A percentile compares a stretch with the other conserved stretches of the same genome.
Evolutionary conservation across 2,113 vertebrate species (phyloP).

Genomic region (Dicentrarchus labrax): DNA sequence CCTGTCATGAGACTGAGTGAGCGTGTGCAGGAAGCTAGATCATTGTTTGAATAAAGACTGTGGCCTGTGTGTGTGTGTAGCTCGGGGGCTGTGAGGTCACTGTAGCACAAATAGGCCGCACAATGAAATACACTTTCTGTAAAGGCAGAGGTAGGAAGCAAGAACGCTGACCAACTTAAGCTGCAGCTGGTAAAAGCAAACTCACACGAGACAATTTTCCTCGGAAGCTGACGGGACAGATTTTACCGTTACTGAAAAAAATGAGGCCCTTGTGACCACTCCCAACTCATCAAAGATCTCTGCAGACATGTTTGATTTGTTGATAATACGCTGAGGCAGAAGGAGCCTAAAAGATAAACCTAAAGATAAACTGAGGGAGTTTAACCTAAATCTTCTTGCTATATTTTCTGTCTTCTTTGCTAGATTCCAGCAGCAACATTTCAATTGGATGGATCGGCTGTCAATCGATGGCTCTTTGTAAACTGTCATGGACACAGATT

Average conservation of each 20-base stretch:
- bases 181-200: conserved; percentile 6
- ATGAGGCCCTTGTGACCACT: background rate
- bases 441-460: background rate
- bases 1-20: conserved; percentile 72
- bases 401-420: background rate
- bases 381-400: background rate
- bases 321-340: background rate
- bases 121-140: conserved; percentile 48
- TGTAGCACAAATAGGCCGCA: conserved; percentile 44
- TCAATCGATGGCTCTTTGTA: conserved; percentile 4
- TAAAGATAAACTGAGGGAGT: conserved; percentile 34
- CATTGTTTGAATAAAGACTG: conserved; percentile 60
- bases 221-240: background rate
- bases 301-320: conserved; percentile 8
- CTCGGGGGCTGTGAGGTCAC: conserved; percentile 56
- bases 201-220: background rate
- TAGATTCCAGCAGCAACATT: conserved; percentile 1
- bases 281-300: background rate
- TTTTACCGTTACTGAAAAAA: background rate
- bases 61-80: conserved; percentile 25
- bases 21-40: conserved; percentile 63
- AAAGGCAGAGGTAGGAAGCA: conserved; percentile 27
- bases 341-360: background rate
- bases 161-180: conserved; percentile 26
- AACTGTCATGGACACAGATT: background rate